Conservation (phyloP, 1,140 invertebrate genomes). For the Reticulitermes speratus region DNA sequence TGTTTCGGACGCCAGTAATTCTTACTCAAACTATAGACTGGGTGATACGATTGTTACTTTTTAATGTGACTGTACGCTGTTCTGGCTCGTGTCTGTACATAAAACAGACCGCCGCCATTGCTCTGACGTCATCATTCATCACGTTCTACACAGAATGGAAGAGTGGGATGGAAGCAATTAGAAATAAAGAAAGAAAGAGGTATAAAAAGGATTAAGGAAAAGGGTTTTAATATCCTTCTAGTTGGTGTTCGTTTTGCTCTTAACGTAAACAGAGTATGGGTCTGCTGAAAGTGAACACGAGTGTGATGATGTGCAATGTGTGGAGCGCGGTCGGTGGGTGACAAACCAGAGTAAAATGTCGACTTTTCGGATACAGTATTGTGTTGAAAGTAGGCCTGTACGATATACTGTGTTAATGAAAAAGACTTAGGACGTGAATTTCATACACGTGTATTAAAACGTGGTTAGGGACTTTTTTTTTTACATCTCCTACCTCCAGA, state of each 20-base stretch:
- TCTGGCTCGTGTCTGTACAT: constrained; percentile 12
- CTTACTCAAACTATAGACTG: no score
- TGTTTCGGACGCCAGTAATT: no score
- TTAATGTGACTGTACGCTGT: not conserved
- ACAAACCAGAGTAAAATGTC: no score
- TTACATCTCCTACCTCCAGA: no score
- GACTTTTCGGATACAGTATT: no score
- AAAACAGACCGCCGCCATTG: constrained; percentile 9
- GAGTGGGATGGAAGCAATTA: not conserved
- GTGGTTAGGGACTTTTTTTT: no score
- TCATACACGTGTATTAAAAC: no score
- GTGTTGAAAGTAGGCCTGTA: no score
- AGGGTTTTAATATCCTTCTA: constrained; percentile 5
- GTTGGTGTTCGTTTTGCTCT: not conserved
- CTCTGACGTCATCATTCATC: constrained; percentile 11
- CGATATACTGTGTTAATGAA: no score
- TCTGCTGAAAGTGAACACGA: not conserved
- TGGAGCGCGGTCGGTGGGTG: no score
- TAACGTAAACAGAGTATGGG: not conserved
- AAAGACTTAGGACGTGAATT: no score
- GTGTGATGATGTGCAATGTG: not conserved
- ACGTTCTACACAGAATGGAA: not conserved
- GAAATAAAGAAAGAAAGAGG: not conserved
- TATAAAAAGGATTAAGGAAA: not conserved
- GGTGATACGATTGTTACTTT: not conserved